These are phyloP conservation scores for Myiagra hebetior DNA, from an alignment of 2,113 vertebrate genomes.

Conservation along the genomic window DNA sequence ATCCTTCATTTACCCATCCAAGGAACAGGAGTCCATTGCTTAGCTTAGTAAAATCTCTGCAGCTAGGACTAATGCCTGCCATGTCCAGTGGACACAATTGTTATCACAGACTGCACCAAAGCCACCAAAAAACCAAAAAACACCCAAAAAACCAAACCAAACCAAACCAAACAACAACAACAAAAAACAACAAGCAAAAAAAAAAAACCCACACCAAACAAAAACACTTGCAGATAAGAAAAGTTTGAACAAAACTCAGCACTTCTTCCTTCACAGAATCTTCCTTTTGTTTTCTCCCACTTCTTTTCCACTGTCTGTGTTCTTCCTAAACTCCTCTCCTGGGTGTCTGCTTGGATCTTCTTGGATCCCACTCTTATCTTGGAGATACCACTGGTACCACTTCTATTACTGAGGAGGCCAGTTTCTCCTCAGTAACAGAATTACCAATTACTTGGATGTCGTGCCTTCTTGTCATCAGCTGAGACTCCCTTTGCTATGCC, in stretches of 20 bases:
- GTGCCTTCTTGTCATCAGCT: not conserved
- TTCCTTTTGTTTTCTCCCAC: not conserved
- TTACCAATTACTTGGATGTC: not conserved
- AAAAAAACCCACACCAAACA: not conserved
- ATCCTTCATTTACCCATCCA: not conserved
- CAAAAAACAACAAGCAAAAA: not conserved
- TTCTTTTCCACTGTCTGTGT: not conserved
- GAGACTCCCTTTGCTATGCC: not conserved
- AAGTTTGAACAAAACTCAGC: not conserved
- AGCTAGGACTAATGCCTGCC: not conserved
- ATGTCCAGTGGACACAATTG: not conserved
- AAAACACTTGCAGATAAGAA: not conserved
- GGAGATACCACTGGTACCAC: not conserved
- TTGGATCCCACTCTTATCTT: not conserved
- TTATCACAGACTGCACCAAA: not conserved
- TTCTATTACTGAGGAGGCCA: not conserved
- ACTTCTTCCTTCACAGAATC: not conserved
- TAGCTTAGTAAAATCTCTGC: not conserved
- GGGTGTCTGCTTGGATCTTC: not conserved
- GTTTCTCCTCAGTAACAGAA: too few relatives aligned
- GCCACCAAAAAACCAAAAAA: fast-evolving
- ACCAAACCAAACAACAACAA: not conserved
- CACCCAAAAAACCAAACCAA: too few relatives aligned
- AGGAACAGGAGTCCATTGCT: not conserved
- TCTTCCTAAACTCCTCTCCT: not conserved